A percentile compares a stretch with the other conserved stretches of the same genome.
Conservation (phyloP, 2,797 vertebrate species). For the Gallinago nigripennis region DNA sequence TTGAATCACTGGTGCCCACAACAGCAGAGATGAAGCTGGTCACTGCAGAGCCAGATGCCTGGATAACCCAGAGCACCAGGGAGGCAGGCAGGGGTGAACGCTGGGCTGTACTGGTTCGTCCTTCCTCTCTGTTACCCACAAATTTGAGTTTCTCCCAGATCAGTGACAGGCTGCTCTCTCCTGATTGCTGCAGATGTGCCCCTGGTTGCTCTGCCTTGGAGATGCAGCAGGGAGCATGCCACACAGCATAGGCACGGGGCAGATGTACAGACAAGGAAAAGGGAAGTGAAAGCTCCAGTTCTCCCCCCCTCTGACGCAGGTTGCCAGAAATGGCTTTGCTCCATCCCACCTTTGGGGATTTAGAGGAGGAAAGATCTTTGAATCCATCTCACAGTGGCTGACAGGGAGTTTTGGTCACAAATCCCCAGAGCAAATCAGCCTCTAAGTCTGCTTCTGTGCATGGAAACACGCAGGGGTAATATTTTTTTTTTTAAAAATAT, state of each 20-base stretch:
- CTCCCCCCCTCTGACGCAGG: neutral
- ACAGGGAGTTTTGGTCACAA: neutral
- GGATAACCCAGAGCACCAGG: neutral
- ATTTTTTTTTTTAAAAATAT: neutral
- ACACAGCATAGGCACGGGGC: neutral
- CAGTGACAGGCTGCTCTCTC: neutral
- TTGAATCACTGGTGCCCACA: neutral
- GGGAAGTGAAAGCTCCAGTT: constrained; percentile 47
- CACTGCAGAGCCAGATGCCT: neutral
- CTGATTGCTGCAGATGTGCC: neutral
- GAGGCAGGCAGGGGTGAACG: neutral
- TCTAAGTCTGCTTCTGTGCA: neutral
- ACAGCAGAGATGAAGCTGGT: neutral
- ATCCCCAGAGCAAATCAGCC: neutral
- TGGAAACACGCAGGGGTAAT: neutral
- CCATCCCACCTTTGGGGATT: neutral
- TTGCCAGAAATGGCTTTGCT: neutral
- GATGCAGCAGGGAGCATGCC: neutral
- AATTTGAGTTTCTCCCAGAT: neutral
- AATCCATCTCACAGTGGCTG: neutral
- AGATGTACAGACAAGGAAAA: constrained; percentile 14
- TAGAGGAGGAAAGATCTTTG: neutral
- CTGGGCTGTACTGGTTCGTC: neutral
- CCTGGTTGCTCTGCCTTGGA: neutral
- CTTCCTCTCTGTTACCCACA: neutral